phyloP scores from a whole-genome alignment of 2,797 vertebrate species.

The Brachyalestes nurse region DNA sequence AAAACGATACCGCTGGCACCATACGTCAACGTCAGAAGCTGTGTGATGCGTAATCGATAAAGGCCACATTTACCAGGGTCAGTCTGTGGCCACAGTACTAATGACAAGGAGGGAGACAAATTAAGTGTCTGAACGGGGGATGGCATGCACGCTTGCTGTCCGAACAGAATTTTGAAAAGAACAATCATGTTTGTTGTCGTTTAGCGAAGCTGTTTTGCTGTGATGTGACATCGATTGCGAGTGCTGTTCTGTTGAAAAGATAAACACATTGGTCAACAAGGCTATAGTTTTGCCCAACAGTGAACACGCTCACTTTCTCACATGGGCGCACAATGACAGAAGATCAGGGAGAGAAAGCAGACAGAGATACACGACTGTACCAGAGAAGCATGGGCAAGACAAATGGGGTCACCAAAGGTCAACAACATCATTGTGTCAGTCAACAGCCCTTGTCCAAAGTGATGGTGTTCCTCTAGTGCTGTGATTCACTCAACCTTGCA shows the following conservation, averaged over 20 bases:
- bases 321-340: slow-evolving; percentile 31
- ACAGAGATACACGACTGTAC: slow-evolving; percentile 60
- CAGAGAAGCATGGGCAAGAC: slow-evolving; percentile 61
- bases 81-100: slow-evolving; percentile 64
- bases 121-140: slow-evolving; percentile 65
- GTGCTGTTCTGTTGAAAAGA: slow-evolving; percentile 56
- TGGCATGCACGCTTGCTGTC: slow-evolving; percentile 64
- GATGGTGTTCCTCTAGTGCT: slow-evolving; percentile 1
- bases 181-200: slow-evolving; percentile 47
- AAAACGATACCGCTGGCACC: slow-evolving; percentile 59
- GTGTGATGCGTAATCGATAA: slow-evolving; percentile 72
- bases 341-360: slow-evolving; percentile 57
- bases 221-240: slow-evolving; percentile 68
- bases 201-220: slow-evolving; percentile 32
- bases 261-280: slow-evolving; percentile 55
- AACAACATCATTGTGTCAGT: slow-evolving; percentile 66
- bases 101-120: slow-evolving; percentile 76
- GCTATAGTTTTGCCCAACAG: slow-evolving; percentile 2
- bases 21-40: slow-evolving; percentile 62
- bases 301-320: slow-evolving; percentile 27
- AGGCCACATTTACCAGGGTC: slow-evolving; percentile 60
- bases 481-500: slow-evolving; percentile 8
- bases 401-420: slow-evolving; percentile 69
- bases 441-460: slow-evolving; percentile 35
- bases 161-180: slow-evolving; percentile 45